Base-by-base conservation (phyloP, 2,113 vertebrate genomes). In the Chlamydotis undulata region DNA sequence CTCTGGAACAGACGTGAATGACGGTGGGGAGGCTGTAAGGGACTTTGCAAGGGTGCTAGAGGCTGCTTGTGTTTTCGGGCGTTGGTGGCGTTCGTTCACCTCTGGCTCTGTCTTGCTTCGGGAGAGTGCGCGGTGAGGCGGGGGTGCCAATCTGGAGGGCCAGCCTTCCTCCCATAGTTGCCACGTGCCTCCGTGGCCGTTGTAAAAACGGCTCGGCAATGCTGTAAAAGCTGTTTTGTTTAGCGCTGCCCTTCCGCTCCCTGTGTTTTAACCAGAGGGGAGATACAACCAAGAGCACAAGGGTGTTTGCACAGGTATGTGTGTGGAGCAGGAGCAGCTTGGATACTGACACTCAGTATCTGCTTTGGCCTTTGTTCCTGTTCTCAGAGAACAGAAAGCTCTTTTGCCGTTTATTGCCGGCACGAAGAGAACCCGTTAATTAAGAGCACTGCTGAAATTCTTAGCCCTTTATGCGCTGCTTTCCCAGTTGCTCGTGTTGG, bases 221-320 rank as follows among this genome's bases (percentile, higher is more conserved):
- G 5, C 77, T 9, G 14, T 7, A 18, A 2, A 23, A 35, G 57
- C 26, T 35, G 12, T 23, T 56, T 4, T 5, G 49, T 28, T 55
- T 19, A 18, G 63, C 5, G 11, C 39, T 63, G 52, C 47, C 60
- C 56, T 17, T 56, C 8, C 2, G 41, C 37, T 78, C n/a, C 43
- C 77, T 43, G 49, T 9, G 35, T 9, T 5, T 39, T 45, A 41
- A 22, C 43, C 37, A 26, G 53, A 12, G 41, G 52, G 43, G 75
- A 49, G 63, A 9, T 2, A 17, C 1, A 74, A 11, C 19, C 2
- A 1, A 9, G 81, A 61, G 73, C 60, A n/a, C 3, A 0, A 9
- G 49, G 18, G 25, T 16, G 23, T 83, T 24, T 47, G 55, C 84
- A 9, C 31, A 19, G 74, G 56, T 23, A 13, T 3, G 25, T 28